Evolutionary conservation across 2,113 vertebrate species (phyloP).

Genomic region (Scalopus aquaticus): DNA sequence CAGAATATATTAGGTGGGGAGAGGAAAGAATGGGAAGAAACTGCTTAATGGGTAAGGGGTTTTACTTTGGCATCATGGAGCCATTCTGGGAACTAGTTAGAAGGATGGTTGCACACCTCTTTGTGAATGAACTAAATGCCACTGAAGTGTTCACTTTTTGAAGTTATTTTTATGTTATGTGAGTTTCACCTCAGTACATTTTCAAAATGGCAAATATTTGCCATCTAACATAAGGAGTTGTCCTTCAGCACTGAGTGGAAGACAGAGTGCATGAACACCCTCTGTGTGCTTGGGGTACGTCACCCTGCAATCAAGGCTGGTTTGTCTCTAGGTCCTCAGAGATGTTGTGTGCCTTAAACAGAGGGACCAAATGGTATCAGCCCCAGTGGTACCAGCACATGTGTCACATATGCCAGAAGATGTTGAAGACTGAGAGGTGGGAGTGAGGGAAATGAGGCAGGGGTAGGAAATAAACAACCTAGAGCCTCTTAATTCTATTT

Average conservation of each 20-base stretch:
- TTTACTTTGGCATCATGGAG: background rate
- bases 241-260: background rate
- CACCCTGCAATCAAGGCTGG: background rate
- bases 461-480: background rate
- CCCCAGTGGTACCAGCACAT: background rate
- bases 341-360: background rate
- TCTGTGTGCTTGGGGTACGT: background rate
- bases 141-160: background rate
- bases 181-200: background rate
- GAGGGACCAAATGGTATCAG: background rate
- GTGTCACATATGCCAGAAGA: background rate
- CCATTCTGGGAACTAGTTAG: background rate
- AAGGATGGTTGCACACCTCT: background rate
- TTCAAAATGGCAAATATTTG: background rate
- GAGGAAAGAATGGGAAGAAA: background rate
- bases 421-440: background rate
- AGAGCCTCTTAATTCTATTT: constrained; percentile 77
- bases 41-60: background rate
- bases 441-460: background rate
- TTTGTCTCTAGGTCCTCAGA: background rate
- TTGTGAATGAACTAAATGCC: background rate
- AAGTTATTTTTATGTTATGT: background rate
- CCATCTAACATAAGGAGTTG: background rate
- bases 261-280: background rate
- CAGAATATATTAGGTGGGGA: background rate